Evolutionary conservation across 1,140 invertebrate species (phyloP).

Genomic region (Drosophila santomea): DNA sequence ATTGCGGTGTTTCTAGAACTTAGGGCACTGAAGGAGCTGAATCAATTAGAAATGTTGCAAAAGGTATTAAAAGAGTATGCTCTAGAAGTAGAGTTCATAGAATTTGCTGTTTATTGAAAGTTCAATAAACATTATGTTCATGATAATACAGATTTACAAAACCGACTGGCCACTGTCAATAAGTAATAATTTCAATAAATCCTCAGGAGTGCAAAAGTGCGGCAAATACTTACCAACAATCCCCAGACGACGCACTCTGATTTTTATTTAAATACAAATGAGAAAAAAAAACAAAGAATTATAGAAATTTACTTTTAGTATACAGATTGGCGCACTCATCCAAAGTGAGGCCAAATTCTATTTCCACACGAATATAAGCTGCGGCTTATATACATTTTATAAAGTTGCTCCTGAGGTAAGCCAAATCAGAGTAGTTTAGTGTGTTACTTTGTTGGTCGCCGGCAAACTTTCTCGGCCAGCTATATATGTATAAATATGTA

Average conservation of each 20-base stretch:
- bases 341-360: conserved; percentile 12
- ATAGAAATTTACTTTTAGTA: neutral
- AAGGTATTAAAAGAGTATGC: neutral
- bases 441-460: conserved; percentile 55
- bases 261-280: conserved; percentile 17
- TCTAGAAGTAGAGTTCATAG: neutral
- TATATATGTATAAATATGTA: conserved; percentile 11
- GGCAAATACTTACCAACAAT: conserved; percentile 29
- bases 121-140: conserved; percentile 10
- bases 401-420: conserved; percentile 48
- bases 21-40: conserved; percentile 13
- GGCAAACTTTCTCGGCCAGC: conserved; percentile 64
- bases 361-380: conserved; percentile 34
- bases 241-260: conserved; percentile 18
- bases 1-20: conserved; percentile 6
- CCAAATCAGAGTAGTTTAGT: conserved; percentile 66
- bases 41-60: neutral
- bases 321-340: neutral
- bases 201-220: conserved; percentile 14
- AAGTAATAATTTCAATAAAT: conserved; percentile 54
- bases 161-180: conserved; percentile 32
- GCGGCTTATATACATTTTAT: conserved; percentile 63
- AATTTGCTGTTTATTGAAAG: neutral
- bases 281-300: neutral
- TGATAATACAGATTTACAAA: conserved; percentile 18